Conservation (phyloP, 1,140 invertebrate species). For the Drosophila sturtevanti region DNA sequence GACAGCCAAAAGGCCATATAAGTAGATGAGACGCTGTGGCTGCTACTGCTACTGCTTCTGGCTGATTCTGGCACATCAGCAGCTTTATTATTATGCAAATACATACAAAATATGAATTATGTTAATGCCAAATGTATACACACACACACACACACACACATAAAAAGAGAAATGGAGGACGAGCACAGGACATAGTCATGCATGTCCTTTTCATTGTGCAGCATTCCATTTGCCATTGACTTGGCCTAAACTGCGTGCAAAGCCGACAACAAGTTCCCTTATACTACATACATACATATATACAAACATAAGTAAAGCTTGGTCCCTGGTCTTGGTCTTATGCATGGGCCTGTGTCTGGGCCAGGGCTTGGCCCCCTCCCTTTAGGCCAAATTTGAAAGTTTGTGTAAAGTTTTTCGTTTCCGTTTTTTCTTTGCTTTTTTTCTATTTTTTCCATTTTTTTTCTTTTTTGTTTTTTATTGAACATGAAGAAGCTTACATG, state of each 20-base stretch:
- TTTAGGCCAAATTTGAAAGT: conserved; percentile 22
- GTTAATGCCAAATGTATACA: conserved; percentile 67
- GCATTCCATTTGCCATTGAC: conserved; percentile 8
- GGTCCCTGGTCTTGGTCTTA: background rate
- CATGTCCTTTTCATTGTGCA: conserved; percentile 31
- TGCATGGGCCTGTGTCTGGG: background rate
- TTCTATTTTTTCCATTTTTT: no score
- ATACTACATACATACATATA: background rate
- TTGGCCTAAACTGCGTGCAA: conserved; percentile 47
- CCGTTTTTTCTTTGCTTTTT: conserved; percentile 11
- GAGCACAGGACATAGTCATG: background rate
- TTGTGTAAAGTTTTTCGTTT: conserved; percentile 41
- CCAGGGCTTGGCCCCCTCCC: background rate
- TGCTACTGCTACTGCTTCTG: conserved; percentile 3
- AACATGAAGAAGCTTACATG: conserved; percentile 24
- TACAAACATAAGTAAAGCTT: background rate
- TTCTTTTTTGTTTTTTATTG: conserved; percentile 29
- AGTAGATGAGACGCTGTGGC: conserved; percentile 38
- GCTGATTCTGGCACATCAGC: conserved; percentile 68
- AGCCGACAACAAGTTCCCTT: conserved; percentile 47
- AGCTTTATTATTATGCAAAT: conserved; percentile 76
- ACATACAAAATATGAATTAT: conserved; percentile 77
- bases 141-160: conserved; percentile 26
- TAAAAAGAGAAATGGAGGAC: conserved; percentile 1
- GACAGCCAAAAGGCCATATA: conserved; percentile 58